Percentiles rank a stretch among this genome's conserved stretches.
phyloP scores from a whole-genome alignment of 2,113 vertebrate species.

The Phylloscopus trochilus region DNA sequence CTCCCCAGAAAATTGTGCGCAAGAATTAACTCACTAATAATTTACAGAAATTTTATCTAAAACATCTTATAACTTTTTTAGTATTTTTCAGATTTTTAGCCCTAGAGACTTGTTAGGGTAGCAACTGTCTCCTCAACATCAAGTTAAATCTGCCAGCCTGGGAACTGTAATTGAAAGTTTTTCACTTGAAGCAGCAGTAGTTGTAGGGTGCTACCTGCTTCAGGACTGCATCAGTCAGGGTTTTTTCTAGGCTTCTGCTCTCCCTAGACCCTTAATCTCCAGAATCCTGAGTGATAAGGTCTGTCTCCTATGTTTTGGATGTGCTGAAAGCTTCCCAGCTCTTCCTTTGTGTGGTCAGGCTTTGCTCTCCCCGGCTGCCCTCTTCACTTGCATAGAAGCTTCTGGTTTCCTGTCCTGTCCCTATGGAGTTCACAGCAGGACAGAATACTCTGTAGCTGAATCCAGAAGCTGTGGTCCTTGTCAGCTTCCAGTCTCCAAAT shows the following conservation, averaged over 20 bases:
- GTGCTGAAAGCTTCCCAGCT: not conserved
- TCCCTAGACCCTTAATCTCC: not conserved
- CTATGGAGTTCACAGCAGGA: not conserved
- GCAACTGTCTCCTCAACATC: not conserved
- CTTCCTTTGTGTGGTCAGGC: not conserved
- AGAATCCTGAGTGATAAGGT: not conserved
- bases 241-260: not conserved
- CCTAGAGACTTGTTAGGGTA: not conserved
- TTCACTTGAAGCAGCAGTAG: not conserved
- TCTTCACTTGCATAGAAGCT: constrained; percentile 39
- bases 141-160: not conserved
- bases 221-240: not conserved
- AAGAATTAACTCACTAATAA: not conserved
- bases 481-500: constrained; percentile 30
- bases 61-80: not conserved
- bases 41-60: not conserved
- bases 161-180: not conserved
- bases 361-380: not conserved
- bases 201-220: not conserved
- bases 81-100: not conserved
- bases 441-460: constrained; percentile 38
- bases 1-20: not conserved
- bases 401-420: constrained; percentile 32
- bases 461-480: constrained; percentile 41
- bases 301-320: not conserved